Percentiles rank a stretch among this genome's conserved stretches.
These are phyloP conservation scores for Drosophila grimshawi DNA, from an alignment of 1,140 invertebrate species.

Conservation along the genomic window DNA sequence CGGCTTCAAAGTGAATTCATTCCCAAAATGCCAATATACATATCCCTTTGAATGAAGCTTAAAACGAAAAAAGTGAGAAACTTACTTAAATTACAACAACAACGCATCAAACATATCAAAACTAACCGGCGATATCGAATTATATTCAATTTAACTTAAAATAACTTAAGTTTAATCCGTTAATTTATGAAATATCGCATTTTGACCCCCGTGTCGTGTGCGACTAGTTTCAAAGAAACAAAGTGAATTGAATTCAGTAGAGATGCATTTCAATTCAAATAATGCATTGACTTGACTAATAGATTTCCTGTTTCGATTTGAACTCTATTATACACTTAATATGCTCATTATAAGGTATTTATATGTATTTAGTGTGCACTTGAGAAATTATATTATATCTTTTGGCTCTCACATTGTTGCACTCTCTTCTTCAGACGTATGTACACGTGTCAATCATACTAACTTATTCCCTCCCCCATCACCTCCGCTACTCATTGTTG, in stretches of 20 bases:
- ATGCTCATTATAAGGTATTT: slow-evolving; percentile 9
- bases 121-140: background rate
- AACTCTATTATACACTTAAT: slow-evolving; percentile 23
- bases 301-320: slow-evolving; percentile 4
- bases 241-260: slow-evolving; percentile 13
- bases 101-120: background rate
- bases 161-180: no score
- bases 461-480: background rate
- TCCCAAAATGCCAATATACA: slow-evolving; percentile 7
- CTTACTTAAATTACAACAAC: slow-evolving; percentile 3
- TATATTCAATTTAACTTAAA: no score
- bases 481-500: background rate
- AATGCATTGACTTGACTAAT: slow-evolving; percentile 8
- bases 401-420: slow-evolving; percentile 18
- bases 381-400: slow-evolving; percentile 7
- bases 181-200: no score
- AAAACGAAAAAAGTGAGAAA: background rate
- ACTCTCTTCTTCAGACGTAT: slow-evolving; percentile 16
- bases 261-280: slow-evolving; percentile 5
- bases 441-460: slow-evolving; percentile 24
- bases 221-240: background rate
- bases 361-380: slow-evolving; percentile 14
- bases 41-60: no score
- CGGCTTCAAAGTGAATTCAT: slow-evolving; percentile 37
- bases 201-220: no score